Conservation (phyloP, 2,797 vertebrate species). For the Scarus forsteni region DNA sequence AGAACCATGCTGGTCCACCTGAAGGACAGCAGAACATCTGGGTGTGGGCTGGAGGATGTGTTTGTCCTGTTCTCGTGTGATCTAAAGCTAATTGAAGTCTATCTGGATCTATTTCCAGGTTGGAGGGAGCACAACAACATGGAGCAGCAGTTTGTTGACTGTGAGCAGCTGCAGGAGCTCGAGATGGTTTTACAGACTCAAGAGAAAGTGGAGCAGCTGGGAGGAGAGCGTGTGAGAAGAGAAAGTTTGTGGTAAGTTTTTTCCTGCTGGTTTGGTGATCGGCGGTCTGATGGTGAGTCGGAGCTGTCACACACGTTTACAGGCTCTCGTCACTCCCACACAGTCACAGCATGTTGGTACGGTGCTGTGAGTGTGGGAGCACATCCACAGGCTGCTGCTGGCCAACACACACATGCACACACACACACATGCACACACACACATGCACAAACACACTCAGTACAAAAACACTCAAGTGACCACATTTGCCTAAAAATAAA, state of each 20-base stretch:
- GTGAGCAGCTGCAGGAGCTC: background rate
- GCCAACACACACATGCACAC: constrained; percentile 23
- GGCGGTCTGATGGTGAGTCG: constrained; percentile 21
- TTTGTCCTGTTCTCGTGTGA: too few relatives aligned
- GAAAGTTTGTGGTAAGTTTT: constrained; percentile 38
- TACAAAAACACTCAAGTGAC: too few relatives aligned
- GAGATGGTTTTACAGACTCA: constrained; percentile 2
- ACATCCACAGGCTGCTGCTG: constrained; percentile 36
- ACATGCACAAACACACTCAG: background rate
- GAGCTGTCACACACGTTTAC: constrained; percentile 46
- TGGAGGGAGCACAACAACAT: background rate
- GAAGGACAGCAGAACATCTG: too few relatives aligned
- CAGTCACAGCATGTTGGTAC: constrained; percentile 48
- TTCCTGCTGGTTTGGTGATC: constrained; percentile 35
- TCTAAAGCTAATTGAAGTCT: too few relatives aligned
- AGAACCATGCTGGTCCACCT: too few relatives aligned
- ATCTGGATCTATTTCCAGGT: background rate
- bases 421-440: background rate
- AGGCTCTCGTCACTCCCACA: constrained; percentile 53
- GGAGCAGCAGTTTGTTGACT: background rate
- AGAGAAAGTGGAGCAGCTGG: background rate
- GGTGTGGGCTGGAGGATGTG: too few relatives aligned
- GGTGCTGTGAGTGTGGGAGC: constrained; percentile 39
- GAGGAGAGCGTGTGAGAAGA: constrained; percentile 5
- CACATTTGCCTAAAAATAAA: too few relatives aligned